Base-by-base conservation (phyloP, 2,797 vertebrate species). In the Meda fulgida region DNA sequence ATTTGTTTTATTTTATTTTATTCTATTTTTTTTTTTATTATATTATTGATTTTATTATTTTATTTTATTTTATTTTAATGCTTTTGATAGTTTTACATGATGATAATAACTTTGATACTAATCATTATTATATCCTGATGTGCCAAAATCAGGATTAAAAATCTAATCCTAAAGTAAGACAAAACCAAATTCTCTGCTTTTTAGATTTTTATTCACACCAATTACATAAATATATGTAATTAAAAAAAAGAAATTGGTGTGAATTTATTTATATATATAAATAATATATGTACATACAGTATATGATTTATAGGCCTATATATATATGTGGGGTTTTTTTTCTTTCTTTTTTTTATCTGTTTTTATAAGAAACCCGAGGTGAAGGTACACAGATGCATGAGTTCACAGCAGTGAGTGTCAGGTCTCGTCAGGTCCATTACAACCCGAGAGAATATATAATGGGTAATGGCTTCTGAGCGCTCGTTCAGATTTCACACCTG, bases 401-500 rank as follows among this genome's bases (percentile, higher is more conserved):
- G n/a, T 26, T 60, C n/a, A 60, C 58, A 26, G 0, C 5, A 26
- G 58, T 34, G 63, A 73, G 19, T 67, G 46, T 77, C 29, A 73
- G 81, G 83, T 72, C 80, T 72, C 5, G 23, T 71, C 34, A 65
- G 80, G 65, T 72, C 58, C 71, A 6, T 87, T 78, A 67, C 53
- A 46, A 16, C 8, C 60, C 4, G 46, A 78, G 34, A 58, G 63
- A 69, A 69, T 19, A 26, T 13, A 29, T 10, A 5, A 14, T 26
- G 71, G 19, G 21, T 70, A 66, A 77, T 65, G 48, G 19, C 23
- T 75, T 73, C 63, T 55, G 65, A 78, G 46, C 43, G 16, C 46
- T 73, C 10, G 26, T 38, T 53, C 76, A 36, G 14, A 70, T 66
- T 60, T 86, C 72, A 86, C 84, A 85, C 46, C 67, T 72, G 86